A percentile compares a stretch with the other conserved stretches of the same genome.
These are phyloP conservation scores for Diorhabda carinulata DNA, from an alignment of 1,140 invertebrate species.

Conservation along the genomic window DNA sequence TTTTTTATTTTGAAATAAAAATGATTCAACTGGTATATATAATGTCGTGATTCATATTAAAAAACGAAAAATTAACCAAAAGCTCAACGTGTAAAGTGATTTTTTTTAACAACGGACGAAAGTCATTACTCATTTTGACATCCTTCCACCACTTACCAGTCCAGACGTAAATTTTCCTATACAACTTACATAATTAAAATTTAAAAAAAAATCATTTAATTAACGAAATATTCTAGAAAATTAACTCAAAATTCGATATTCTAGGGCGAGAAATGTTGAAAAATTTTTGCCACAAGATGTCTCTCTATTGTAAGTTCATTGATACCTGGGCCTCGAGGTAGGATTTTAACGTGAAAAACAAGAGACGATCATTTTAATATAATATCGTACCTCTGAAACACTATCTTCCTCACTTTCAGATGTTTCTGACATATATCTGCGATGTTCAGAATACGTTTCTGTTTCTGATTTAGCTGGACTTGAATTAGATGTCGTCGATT, in stretches of 20 bases:
- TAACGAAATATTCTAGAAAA: slow-evolving; percentile 8
- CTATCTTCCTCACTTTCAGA: slow-evolving; percentile 90
- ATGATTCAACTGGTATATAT: not conserved
- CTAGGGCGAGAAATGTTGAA: slow-evolving; percentile 37
- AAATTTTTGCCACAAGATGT: slow-evolving; percentile 47
- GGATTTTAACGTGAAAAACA: slow-evolving; percentile 30
- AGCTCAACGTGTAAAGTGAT: slow-evolving; percentile 13
- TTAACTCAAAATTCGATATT: slow-evolving; percentile 28
- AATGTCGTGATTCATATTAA: not conserved
- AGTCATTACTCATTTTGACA: slow-evolving; percentile 15
- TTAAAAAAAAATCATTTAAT: not conserved
- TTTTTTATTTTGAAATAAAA: too few species aligned
- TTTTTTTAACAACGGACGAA: slow-evolving; percentile 12
- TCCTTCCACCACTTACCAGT: slow-evolving; percentile 4
- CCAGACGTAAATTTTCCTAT: slow-evolving; percentile 12
- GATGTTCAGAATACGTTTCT: slow-evolving; percentile 73
- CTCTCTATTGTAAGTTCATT: slow-evolving; percentile 47
- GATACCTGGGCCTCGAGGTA: slow-evolving; percentile 42
- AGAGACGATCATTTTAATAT: slow-evolving; percentile 22
- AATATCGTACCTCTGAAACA: slow-evolving; percentile 76
- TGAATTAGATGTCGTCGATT: slow-evolving; percentile 54
- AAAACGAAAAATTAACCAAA: not conserved
- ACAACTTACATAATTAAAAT: slow-evolving; percentile 22
- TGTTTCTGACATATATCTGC: slow-evolving; percentile 82
- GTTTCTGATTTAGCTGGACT: slow-evolving; percentile 72